Percentiles rank a stretch among this genome's conserved stretches.
These are phyloP conservation scores for Acanthiza pusilla DNA, from an alignment of 2,797 vertebrate genomes.

Conservation along the genomic window DNA sequence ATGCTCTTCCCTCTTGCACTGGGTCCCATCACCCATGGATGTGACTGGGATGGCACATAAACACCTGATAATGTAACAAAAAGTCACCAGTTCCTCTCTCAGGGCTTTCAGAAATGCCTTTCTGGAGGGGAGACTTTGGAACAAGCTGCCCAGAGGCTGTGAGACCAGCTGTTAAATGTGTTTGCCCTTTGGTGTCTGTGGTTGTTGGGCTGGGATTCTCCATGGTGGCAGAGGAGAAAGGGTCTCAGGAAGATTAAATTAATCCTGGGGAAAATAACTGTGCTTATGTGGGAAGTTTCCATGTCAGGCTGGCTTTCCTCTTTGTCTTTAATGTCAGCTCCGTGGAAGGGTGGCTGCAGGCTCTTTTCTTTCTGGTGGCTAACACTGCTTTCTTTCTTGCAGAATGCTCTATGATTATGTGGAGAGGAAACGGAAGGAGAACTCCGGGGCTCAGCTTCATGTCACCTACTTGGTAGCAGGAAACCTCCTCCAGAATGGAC, in stretches of 20 bases:
- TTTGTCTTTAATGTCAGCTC: neutral
- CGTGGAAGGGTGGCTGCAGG: neutral
- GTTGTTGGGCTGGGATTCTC: neutral
- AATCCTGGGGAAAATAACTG: neutral
- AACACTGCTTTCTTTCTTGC: neutral
- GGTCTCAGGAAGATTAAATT: neutral
- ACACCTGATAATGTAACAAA: neutral
- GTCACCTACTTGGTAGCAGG: constrained; percentile 94
- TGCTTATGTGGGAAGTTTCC: neutral
- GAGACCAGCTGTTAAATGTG: fast-evolving
- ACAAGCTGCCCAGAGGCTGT: neutral
- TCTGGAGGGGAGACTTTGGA: neutral
- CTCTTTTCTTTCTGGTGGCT: neutral
- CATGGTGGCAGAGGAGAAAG: neutral
- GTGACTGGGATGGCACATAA: neutral
- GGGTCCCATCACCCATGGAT: fast-evolving
- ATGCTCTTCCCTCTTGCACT: neutral
- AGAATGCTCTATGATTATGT: constrained; percentile 96
- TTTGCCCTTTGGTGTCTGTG: neutral
- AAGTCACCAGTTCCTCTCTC: neutral
- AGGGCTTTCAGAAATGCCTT: neutral
- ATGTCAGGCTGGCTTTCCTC: neutral
- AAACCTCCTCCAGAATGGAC: constrained; percentile 81
- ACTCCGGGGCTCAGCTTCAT: constrained; percentile 81
- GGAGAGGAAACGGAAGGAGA: constrained; percentile 90